phyloP scores from a whole-genome alignment of 2,888 invertebrate species.

The Marasmarcha lunaedactyla region DNA sequence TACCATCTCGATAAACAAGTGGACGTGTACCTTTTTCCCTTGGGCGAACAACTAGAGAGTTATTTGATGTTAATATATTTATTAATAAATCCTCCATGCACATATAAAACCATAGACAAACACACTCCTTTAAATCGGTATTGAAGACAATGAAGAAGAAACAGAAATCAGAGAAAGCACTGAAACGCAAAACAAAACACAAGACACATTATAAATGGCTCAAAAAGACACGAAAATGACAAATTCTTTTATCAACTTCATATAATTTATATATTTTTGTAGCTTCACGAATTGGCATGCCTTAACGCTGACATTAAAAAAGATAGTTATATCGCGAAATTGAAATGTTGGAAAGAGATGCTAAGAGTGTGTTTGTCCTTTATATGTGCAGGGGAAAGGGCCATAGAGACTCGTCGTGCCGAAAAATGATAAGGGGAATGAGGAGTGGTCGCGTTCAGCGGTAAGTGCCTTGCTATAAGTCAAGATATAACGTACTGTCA shows the following conservation, averaged over 20 bases:
- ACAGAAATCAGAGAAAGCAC: slow-evolving; percentile 21
- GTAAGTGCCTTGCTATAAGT: slow-evolving; percentile 23
- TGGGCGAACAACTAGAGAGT: slow-evolving; percentile 26
- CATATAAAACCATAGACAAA: slow-evolving; percentile 67
- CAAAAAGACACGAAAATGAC: slow-evolving; percentile 2
- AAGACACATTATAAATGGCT: slow-evolving; percentile 5
- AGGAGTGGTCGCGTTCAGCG: slow-evolving; percentile 2
- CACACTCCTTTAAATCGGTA: slow-evolving; percentile 55
- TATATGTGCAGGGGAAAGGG: slow-evolving; percentile 65
- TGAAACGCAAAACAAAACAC: slow-evolving; percentile 10
- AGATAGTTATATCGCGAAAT: slow-evolving; percentile 27
- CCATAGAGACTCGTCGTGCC: slow-evolving; percentile 24
- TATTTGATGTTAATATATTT: neutral
- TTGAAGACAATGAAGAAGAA: slow-evolving; percentile 23
- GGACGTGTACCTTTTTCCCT: slow-evolving; percentile 24
- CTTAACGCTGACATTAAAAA: slow-evolving; percentile 43
- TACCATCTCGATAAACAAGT: too few species aligned
- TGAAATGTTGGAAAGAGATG: slow-evolving; percentile 28
- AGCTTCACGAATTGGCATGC: slow-evolving; percentile 64
- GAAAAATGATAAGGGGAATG: slow-evolving; percentile 16
- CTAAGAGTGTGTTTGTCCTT: slow-evolving; percentile 68
- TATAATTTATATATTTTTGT: slow-evolving; percentile 32
- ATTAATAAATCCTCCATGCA: slow-evolving; percentile 59
- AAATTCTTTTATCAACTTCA: too few species aligned
- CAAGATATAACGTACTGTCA: neutral